Base-by-base conservation (phyloP, 2,113 vertebrate genomes). In the Aptenodytes forsteri region DNA sequence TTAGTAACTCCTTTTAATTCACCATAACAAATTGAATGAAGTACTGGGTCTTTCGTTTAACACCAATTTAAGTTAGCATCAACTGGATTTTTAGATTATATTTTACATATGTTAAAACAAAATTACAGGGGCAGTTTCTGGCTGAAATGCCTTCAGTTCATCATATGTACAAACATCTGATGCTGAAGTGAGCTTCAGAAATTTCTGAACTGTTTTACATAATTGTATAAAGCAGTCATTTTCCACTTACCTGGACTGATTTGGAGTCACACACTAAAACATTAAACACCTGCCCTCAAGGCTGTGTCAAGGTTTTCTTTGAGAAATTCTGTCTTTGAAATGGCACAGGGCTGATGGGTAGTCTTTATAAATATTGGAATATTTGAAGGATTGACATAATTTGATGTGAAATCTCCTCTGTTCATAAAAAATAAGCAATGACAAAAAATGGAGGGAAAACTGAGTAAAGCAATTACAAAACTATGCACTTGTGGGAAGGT, bases 81-180 rank as follows among this genome's bases (percentile, higher is more conserved):
- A 84, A 78, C 18, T 83, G 29, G 29, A 79, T 95, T 94, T 89
- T 64, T 92, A 93, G 84, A 50, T n/a, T 54, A 46, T 59, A 34
- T 76, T 78, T 93, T 88, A 73, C 19, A 56, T 85, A 91, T 54
- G 26, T 67, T 96, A 96, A 70, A 89, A 90, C 9, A 84, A 82
- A 96, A 81, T 80, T 83, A 93, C 56, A 46, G 89, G 55, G 13
- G 19, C 47, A 89, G 69, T 87, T 59, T 95, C 49, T 86, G 70
- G 64, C 59, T 75, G 94, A 95, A 89, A 85, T 69, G 47, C 26
- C 54, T 55, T 13, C 47, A 59, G 21, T 46, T 40, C 59, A 50
- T 32, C 36, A 81, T 50, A 78, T 69, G 6, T 55, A 85, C 27
- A 72, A 65, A 44, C 10, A 81, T 55, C 94, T 40, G 16, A 19